A percentile compares a stretch with the other conserved stretches of the same genome.
These are phyloP conservation scores for Catharus fuscescens DNA, from an alignment of 2,113 vertebrate species.

Conservation along the genomic window DNA sequence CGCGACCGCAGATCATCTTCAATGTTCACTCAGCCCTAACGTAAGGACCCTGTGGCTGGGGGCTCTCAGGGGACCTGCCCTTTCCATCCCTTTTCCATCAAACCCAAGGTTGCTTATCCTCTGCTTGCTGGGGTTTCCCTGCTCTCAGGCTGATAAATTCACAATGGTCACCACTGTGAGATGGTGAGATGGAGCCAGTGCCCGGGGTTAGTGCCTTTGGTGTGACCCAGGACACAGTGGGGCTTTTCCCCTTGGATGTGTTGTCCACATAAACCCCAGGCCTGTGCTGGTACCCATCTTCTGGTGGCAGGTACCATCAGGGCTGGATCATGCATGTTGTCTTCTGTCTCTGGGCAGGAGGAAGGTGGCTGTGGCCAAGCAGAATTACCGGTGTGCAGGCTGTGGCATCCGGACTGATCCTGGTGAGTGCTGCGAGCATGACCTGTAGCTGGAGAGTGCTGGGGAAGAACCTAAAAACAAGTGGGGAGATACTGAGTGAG, in stretches of 20 bases:
- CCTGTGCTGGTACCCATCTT: not conserved
- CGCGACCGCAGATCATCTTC: conserved; percentile 96
- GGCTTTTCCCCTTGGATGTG: not conserved
- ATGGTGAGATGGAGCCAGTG: not conserved
- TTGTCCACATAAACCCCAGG: not conserved
- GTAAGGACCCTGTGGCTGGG: conserved; percentile 65
- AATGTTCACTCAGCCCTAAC: conserved; percentile 92
- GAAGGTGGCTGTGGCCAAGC: conserved; percentile 92
- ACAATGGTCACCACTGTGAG: accelerated
- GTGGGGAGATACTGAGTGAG: not conserved
- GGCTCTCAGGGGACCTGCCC: not conserved
- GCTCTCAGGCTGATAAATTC: not conserved
- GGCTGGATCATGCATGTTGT: not conserved
- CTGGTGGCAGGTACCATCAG: not conserved
- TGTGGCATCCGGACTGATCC: conserved; percentile 94
- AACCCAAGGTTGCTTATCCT: not conserved
- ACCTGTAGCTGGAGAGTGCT: not conserved
- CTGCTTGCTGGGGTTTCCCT: not conserved
- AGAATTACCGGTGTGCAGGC: conserved; percentile 96
- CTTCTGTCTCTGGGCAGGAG: conserved; percentile 77
- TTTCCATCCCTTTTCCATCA: not conserved
- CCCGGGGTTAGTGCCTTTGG: not conserved
- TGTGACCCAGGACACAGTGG: not conserved
- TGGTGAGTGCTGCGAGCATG: conserved; percentile 75
- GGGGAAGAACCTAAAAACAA: not conserved